Evolutionary conservation across 2,113 vertebrate species (phyloP).

Genomic region (Macroglossus sobrinus): DNA sequence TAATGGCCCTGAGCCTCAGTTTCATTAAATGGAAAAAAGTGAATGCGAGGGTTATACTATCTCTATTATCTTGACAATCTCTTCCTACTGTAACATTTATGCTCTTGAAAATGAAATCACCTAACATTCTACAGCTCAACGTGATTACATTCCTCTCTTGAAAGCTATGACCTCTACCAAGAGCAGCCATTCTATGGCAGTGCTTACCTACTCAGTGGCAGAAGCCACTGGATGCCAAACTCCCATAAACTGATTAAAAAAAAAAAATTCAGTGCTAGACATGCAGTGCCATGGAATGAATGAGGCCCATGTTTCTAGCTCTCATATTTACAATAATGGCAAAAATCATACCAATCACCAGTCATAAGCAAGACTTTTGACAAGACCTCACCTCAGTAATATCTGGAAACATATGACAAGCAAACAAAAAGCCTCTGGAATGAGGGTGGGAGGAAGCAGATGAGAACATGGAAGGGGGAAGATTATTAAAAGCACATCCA

Average conservation of each 20-base stretch:
- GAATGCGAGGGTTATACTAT: neutral
- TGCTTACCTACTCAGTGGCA: neutral
- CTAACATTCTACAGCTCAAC: neutral
- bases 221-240: neutral
- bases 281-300: neutral
- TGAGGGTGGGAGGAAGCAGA: neutral
- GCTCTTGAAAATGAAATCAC: neutral
- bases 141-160: neutral
- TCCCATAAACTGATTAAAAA: neutral
- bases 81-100: neutral
- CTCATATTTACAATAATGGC: neutral
- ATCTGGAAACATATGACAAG: neutral
- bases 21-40: neutral
- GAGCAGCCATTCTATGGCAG: neutral
- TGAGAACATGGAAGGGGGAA: accelerated
- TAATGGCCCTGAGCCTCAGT: neutral
- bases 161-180: neutral
- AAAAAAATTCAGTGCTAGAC: neutral
- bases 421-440: neutral
- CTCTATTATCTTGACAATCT: neutral
- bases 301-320: neutral
- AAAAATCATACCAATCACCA: neutral
- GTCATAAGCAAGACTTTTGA: neutral
- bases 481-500: neutral
- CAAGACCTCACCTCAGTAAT: neutral